Evolutionary conservation across 2,888 invertebrate genomes (phyloP), one percentile per base, ranked within the genome.

Genomic region (Epinotia nisella): DNA sequence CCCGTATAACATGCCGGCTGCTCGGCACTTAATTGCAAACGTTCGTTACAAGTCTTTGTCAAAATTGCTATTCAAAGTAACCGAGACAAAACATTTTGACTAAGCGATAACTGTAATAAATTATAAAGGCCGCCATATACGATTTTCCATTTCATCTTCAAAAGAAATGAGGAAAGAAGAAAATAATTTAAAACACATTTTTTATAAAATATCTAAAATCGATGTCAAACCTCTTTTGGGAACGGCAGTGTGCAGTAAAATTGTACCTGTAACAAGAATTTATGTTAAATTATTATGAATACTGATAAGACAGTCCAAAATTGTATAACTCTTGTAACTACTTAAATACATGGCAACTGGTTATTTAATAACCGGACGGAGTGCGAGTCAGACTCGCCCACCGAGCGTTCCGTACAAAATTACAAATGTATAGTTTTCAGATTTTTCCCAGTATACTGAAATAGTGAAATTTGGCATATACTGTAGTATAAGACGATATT

Each of bases 21-120:
- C 60, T 60, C 60, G n/a, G 29, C 61, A 53, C 41, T 61, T 70
- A 70, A 55, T 70, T 70, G 24, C 70, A 55, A 70, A 62, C 19
- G 45, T 45, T 70, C 45, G 29, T 70, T 56, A 41, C 17, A 62
- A 29, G 61, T 70, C 70, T 62, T 53, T 55, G 61, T 70, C 55
- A 70, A 29, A 59, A 17, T 62, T 55, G 15, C 39, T 41, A 59
- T 39, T 39, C 51, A 21, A 17, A 51, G 35, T 51, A 17, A 51
- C 60, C 19, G 15, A 41, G 39, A 39, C 10, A 49, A 60, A 60
- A 69, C 68, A n/a, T 39, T 60, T n/a, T 35, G 35, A 53, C 51
- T 13, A 15, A 39, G 21, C 29, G 29, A 60, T 59, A 49, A 62
- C 1, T 61, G 5, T 60, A 19, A 19, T 11, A 17, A 11, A 19